Conservation (phyloP, 2,113 vertebrate species). For the Ia io region DNA sequence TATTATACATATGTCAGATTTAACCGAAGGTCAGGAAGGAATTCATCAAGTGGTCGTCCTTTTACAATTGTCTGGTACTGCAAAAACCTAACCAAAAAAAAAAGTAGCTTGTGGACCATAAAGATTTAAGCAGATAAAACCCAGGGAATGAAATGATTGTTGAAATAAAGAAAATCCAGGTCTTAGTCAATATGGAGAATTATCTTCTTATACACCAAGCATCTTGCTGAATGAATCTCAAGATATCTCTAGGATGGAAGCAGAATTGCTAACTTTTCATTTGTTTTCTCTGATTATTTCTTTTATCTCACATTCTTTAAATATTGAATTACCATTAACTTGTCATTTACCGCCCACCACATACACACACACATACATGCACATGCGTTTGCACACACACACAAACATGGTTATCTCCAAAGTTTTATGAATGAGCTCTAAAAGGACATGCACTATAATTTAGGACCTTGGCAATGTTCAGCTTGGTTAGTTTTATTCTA, state of each 20-base stretch:
- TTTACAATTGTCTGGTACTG: neutral
- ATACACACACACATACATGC: rapidly evolving
- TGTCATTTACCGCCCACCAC: neutral
- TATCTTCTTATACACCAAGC: neutral
- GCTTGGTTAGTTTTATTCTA: neutral
- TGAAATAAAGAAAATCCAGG: neutral
- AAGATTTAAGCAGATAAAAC: neutral
- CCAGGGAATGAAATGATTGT: neutral
- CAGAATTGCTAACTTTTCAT: neutral
- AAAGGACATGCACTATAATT: neutral
- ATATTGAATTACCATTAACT: neutral
- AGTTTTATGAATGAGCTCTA: neutral
- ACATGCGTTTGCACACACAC: rapidly evolving
- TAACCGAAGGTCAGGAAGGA: neutral
- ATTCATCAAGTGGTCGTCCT: neutral
- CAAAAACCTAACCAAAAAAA: neutral
- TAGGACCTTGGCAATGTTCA: neutral
- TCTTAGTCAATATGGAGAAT: rapidly evolving
- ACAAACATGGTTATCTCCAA: neutral
- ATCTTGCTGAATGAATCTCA: neutral
- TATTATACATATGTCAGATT: neutral
- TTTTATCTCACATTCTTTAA: neutral
- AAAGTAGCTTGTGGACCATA: neutral
- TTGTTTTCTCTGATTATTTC: neutral
- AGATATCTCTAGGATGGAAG: neutral